Percentiles rank a stretch among this genome's conserved stretches.
Conservation (phyloP, 30 jellyfish, hydroid and myxozoan genomes). For the Sanderia malayensis region DNA sequence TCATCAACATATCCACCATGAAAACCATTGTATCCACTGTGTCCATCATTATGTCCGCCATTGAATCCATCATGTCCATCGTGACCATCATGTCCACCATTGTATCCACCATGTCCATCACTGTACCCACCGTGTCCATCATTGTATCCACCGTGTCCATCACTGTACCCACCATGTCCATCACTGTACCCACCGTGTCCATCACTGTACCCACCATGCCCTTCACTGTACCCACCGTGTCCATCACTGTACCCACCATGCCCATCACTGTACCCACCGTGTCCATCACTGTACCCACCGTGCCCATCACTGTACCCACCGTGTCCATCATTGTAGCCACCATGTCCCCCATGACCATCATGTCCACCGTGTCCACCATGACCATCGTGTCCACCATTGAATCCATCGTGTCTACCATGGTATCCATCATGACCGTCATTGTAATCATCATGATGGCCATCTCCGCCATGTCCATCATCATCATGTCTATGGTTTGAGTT, state of each 20-base stretch:
- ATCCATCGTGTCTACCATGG: conserved; percentile 21
- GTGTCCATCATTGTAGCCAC: background rate
- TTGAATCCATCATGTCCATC: background rate
- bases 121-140: background rate
- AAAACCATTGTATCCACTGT: too few species aligned
- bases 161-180: too few species aligned
- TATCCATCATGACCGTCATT: conserved; percentile 44
- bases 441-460: conserved; percentile 1
- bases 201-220: conserved; percentile 3
- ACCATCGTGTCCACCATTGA: conserved; percentile 4
- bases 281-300: too few species aligned
- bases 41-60: background rate
- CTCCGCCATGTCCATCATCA: background rate
- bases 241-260: conserved; percentile 41
- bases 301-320: too few species aligned
- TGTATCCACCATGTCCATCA: background rate
- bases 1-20: conserved; percentile 41
- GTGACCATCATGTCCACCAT: background rate
- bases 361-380: conserved; percentile 15
- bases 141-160: too few species aligned
- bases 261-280: conserved; percentile 31
- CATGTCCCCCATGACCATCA: background rate
- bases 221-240: background rate
- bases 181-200: conserved; percentile 2
- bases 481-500: conserved; percentile 4